A percentile compares a stretch with the other conserved stretches of the same genome.
Conservation (phyloP, 1,140 invertebrate genomes). For the Drosophila mojavensis region DNA sequence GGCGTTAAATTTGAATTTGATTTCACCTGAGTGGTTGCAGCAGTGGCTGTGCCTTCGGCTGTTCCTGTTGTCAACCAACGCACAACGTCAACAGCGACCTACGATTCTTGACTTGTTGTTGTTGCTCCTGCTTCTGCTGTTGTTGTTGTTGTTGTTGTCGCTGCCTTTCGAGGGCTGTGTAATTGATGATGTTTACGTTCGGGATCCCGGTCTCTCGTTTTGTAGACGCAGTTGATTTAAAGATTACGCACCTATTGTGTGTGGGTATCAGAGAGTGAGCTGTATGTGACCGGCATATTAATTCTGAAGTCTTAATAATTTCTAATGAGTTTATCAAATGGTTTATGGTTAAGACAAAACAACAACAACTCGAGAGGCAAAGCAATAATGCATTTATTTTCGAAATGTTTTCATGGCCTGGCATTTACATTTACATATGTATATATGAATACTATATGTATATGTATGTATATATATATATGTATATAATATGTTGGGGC, state of each 20-base stretch:
- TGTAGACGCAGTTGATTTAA: constrained; percentile 61
- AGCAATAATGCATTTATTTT: too few relatives aligned
- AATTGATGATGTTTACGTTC: constrained; percentile 78
- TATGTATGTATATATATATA: too few relatives aligned
- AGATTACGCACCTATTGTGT: constrained; percentile 74
- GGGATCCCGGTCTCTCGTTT: constrained; percentile 21
- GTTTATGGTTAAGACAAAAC: constrained; percentile 15
- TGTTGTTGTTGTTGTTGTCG: constrained; percentile 33
- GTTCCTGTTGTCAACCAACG: constrained; percentile 71
- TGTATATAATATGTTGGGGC: too few relatives aligned
- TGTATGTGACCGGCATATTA: constrained; percentile 64
- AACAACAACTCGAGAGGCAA: too few relatives aligned
- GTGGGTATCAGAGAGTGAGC: constrained; percentile 56
- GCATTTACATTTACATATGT: too few relatives aligned
- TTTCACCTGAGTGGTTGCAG: constrained; percentile 75
- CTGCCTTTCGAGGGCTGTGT: constrained; percentile 62
- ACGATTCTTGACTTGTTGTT: constrained; percentile 52
- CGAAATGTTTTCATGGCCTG: too few relatives aligned
- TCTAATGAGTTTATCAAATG: constrained; percentile 75
- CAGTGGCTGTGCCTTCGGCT: constrained; percentile 23
- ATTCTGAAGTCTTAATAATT: constrained; percentile 74
- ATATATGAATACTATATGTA: too few relatives aligned
- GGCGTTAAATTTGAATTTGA: constrained; percentile 83
- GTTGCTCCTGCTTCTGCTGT: constrained; percentile 14
- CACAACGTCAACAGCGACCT: constrained; percentile 57